Evolutionary conservation across 2,797 vertebrate species (phyloP).

Genomic region (Chanos chanos): DNA sequence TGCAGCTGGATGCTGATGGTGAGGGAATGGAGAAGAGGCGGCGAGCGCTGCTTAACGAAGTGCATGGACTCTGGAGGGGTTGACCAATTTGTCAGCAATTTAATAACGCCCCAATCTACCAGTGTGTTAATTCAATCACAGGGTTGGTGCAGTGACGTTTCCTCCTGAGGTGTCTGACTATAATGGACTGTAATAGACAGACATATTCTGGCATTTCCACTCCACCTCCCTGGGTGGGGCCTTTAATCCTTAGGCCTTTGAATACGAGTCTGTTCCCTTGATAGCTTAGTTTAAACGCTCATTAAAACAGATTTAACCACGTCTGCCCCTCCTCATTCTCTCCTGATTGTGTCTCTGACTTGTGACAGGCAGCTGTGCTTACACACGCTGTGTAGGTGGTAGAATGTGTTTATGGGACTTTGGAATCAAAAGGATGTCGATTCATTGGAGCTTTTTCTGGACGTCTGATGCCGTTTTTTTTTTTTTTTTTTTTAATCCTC

Average conservation of each 20-base stretch:
- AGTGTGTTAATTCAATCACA: conserved; percentile 41
- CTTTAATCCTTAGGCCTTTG: conserved; percentile 24
- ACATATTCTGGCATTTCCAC: conserved; percentile 6
- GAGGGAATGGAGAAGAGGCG: background rate
- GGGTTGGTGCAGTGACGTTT: background rate
- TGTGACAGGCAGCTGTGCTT: no score
- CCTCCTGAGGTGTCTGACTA: background rate
- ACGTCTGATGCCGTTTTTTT: background rate
- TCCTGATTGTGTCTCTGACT: conserved; percentile 17
- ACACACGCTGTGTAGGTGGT: conserved; percentile 3
- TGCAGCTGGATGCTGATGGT: background rate
- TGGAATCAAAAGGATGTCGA: background rate
- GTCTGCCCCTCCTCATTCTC: background rate
- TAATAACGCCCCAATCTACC: conserved; percentile 36
- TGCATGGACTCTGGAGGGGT: conserved; percentile 8
- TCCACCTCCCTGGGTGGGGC: conserved; percentile 8
- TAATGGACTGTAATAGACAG: conserved; percentile 13
- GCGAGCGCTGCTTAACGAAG: conserved; percentile 20
- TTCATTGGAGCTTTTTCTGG: conserved; percentile 10
- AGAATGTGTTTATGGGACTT: background rate
- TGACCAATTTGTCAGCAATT: conserved; percentile 38
- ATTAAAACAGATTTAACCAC: conserved; percentile 30
- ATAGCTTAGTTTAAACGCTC: conserved; percentile 21
- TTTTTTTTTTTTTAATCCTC: background rate
- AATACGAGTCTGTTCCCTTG: conserved; percentile 13